phyloP scores from a whole-genome alignment of 2,113 vertebrate genomes.

The Myrmecobius fasciatus region DNA sequence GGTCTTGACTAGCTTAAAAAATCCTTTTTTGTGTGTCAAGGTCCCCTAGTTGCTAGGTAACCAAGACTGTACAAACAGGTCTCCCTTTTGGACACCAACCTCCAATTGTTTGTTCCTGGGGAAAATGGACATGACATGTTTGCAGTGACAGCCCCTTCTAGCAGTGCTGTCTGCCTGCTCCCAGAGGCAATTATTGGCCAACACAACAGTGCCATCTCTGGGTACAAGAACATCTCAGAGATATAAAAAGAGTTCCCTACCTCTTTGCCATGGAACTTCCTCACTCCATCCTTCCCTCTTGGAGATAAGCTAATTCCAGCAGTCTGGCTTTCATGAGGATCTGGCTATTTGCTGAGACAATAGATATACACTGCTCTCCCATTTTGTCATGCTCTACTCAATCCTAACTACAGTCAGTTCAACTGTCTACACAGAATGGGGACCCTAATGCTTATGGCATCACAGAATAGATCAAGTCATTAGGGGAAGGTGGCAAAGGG shows the following conservation, averaged over 20 bases:
- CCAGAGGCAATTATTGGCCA: not conserved
- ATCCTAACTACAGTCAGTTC: conserved; percentile 59
- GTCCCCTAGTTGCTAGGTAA: conserved; percentile 75
- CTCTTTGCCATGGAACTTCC: not conserved
- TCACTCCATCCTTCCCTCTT: not conserved
- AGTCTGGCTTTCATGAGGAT: not conserved
- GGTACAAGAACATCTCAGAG: not conserved
- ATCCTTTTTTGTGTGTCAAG: conserved; percentile 54
- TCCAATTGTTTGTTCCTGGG: not conserved
- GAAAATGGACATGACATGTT: not conserved
- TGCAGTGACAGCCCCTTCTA: not conserved
- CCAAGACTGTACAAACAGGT: conserved; percentile 63
- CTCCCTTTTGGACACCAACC: not conserved
- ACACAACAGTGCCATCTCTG: not conserved
- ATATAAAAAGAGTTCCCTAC: not conserved
- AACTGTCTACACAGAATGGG: conserved; percentile 55
- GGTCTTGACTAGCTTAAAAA: conserved; percentile 38
- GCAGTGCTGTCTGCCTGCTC: not conserved
- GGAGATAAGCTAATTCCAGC: not conserved
- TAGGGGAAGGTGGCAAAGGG: not conserved
- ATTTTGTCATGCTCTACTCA: not conserved
- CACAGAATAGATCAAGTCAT: conserved; percentile 40
- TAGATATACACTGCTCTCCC: not conserved
- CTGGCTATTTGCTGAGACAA: conserved; percentile 33
- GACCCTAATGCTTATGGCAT: conserved; percentile 44